These are phyloP conservation scores for Apostichopus californicus DNA, from an alignment of 35 echinoderm and acorn worm species.

Conservation along the genomic window DNA sequence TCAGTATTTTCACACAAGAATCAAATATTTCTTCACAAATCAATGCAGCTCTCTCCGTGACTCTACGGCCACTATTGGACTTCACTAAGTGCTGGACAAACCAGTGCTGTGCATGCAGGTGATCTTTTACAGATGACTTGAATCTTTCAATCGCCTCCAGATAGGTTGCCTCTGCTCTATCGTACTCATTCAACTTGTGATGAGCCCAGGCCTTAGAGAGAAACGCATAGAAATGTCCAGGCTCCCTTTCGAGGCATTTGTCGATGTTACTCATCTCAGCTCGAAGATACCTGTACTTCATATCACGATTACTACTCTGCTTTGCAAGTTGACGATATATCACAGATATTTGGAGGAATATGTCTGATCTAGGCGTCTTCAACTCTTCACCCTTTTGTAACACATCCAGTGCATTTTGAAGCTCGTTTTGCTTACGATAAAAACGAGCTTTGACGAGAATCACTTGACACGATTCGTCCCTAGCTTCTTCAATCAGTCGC, in stretches of 20 bases:
- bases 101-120: not conserved
- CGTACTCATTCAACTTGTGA: not conserved
- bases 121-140: not conserved
- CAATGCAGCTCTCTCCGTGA: no score
- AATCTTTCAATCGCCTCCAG: not conserved
- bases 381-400: slow-evolving; percentile 3
- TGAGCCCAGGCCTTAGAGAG: not conserved
- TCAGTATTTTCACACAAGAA: no score
- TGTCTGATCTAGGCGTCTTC: not conserved
- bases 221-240: not conserved
- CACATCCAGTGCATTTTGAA: not conserved
- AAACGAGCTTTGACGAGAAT: slow-evolving; percentile 36
- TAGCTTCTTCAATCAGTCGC: not conserved
- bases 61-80: not conserved
- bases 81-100: not conserved
- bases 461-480: not conserved
- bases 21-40: no score
- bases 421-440: not conserved
- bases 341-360: slow-evolving; percentile 11
- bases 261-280: not conserved
- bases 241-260: slow-evolving; percentile 4
- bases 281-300: not conserved
- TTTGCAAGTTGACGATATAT: not conserved
- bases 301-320: not conserved
- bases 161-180: not conserved